Base-by-base conservation (phyloP, 2,797 vertebrate species). In the Tolypeutes matacus region DNA sequence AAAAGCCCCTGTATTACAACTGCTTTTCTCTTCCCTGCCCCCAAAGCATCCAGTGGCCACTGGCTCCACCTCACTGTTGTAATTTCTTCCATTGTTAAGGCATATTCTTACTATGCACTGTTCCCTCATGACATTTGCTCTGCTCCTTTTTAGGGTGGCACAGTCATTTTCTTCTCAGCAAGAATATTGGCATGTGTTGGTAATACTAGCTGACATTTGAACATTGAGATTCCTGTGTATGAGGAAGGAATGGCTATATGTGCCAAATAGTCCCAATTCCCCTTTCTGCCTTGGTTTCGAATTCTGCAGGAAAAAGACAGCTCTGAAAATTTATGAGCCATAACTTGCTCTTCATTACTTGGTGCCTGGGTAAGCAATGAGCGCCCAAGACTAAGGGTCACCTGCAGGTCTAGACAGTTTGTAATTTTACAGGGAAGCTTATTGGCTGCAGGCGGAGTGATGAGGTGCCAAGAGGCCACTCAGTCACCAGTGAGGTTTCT, bases 381-480 rank as follows among this genome's bases (percentile, higher is more conserved):
- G 90, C 67, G 72, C 67, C 21, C 73, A 82, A 51, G 36, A 62
- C 84, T 15, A 23, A 53, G 85, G 89, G 80, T 85, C 77, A 93
- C 85, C 87, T 87, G 46, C 21, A 78, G 90, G 53, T 86, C 72
- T 84, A 88, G 86, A 89, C 39, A 84, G 77, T 91, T 93, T 77
- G 85, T 82, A 91, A 88, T 70, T 97, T 95, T 94, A 82, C 78
- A 91, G 70, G 36, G 49, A 93, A 72, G 67, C 85, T 94, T 77
- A 56, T 62, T 65, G 69, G 56, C 69, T 88, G 64, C 14, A 65
- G 72, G 58, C 93, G 80, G 81, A 87, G 21, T 82, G 82, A 95
- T 92, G 88, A 94, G 78, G 92, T 78, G 60, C 69, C 78, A 73
- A 94, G 88, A 87, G 73, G 72, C 27, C 34, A 23, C 8, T 86